Percentiles rank a stretch among this genome's conserved stretches.
Conservation (phyloP, 2,888 invertebrate species). For the Hemithea aestivaria region DNA sequence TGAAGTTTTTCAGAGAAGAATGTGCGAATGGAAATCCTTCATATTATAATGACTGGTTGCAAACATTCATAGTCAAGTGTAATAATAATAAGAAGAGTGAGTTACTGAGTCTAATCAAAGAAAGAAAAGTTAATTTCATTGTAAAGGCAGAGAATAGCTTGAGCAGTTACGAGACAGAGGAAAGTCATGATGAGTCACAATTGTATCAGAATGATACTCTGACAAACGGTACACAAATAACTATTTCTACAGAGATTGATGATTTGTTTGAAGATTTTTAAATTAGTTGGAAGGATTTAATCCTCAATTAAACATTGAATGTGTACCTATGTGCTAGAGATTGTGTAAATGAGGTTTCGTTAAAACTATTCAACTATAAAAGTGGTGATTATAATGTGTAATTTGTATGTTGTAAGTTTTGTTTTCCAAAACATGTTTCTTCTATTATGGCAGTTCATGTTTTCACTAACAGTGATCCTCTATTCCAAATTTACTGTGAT, state of each 20-base stretch:
- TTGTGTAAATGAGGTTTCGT: too few relatives aligned
- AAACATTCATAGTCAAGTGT: constrained; percentile 51
- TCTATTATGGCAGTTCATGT: too few relatives aligned
- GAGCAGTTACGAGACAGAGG: constrained; percentile 49
- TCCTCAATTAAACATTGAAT: too few relatives aligned
- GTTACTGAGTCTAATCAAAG: constrained; percentile 44
- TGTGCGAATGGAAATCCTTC: constrained; percentile 54
- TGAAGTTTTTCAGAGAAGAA: constrained; percentile 55
- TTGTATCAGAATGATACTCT: constrained; percentile 66
- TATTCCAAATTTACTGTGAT: too few relatives aligned
- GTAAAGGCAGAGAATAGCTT: constrained; percentile 54
- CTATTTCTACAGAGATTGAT: constrained; percentile 57
- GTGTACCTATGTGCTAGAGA: too few relatives aligned
- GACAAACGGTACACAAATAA: constrained; percentile 54
- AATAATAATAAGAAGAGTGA: constrained; percentile 45
- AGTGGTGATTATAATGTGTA: too few relatives aligned
- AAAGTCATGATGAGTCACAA: constrained; percentile 59
- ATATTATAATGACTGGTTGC: constrained; percentile 62
- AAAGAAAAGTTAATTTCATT: constrained; percentile 55
- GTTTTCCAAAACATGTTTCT: too few relatives aligned
- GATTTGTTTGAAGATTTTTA: constrained; percentile 70
- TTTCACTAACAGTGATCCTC: too few relatives aligned
- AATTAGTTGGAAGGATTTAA: constrained; percentile 11
- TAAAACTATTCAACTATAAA: too few relatives aligned
- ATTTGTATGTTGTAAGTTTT: too few relatives aligned